Evolutionary conservation across 2,888 invertebrate species (phyloP).

Genomic region (Lymantria dispar): DNA sequence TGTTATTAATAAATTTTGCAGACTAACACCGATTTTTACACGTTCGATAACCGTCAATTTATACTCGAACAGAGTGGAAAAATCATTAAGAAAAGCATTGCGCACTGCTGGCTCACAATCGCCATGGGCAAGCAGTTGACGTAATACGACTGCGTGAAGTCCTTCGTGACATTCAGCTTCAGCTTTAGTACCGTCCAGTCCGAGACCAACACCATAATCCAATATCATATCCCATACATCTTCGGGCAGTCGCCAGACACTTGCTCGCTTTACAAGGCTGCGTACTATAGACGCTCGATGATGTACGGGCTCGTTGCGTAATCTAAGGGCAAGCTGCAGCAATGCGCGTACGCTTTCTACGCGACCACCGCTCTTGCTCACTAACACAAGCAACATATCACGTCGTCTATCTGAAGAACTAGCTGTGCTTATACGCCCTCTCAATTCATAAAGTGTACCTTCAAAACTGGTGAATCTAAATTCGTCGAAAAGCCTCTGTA

Average conservation of each 20-base stretch:
- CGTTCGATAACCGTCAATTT: constrained; percentile 42
- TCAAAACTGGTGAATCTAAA: constrained; percentile 55
- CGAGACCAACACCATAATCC: constrained; percentile 50
- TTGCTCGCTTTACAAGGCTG: constrained; percentile 57
- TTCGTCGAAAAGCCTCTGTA: constrained; percentile 54
- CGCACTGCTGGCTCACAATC: constrained; percentile 28
- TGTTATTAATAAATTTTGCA: constrained; percentile 33
- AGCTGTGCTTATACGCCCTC: constrained; percentile 41
- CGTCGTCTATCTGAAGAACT: constrained; percentile 50
- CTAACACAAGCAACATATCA: constrained; percentile 59
- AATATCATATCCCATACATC: constrained; percentile 48
- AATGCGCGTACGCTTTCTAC: constrained; percentile 42
- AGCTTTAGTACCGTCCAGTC: constrained; percentile 48
- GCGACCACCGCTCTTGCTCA: constrained; percentile 60
- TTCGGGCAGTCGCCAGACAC: constrained; percentile 53
- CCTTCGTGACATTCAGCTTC: constrained; percentile 53
- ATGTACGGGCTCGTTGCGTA: constrained; percentile 54
- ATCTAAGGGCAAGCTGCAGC: constrained; percentile 42
- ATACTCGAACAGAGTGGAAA: constrained; percentile 49
- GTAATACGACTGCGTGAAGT: constrained; percentile 54
- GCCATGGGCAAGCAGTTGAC: constrained; percentile 39
- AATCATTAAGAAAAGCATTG: constrained; percentile 40
- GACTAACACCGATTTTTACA: constrained; percentile 21
- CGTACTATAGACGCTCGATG: constrained; percentile 56
- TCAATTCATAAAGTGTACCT: constrained; percentile 49